Base-by-base conservation (phyloP, 64 coral and sea anemone species). In the Montipora efflorescens region DNA sequence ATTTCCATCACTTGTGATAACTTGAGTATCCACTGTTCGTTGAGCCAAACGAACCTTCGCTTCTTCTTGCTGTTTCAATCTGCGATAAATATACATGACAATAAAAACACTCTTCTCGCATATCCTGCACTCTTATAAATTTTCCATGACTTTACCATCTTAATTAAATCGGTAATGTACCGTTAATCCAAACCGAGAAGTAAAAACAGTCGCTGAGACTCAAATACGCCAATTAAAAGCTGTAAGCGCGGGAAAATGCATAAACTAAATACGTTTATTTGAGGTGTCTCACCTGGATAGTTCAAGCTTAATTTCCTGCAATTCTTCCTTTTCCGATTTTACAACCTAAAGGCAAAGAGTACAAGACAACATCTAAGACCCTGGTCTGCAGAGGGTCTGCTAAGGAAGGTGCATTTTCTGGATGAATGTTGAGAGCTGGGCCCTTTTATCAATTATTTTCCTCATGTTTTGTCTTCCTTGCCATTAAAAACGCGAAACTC, bases 271-370 rank as follows among this genome's bases (percentile, higher is more conserved):
- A 10, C 25, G 28, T 8, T 8, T 15, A 77, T 6, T 49, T 70
- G 36, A 23, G 19, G 19, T 25, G 45, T 12, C 84, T 74, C 15
- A 98, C 96, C 94, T 98, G 19, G 72, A 73, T 25, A 98, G 52
- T 48, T 98, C 94, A 76, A 90, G 91, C 46, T 98, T 98, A 57
- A 95, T 98, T 76, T 93, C 94, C 16, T 95, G 91, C n/a, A 98
- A 87, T 76, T 95, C 94, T 22, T 93, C 87, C 71, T 91, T 98
- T 84, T 98, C 94, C 4, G 96, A 87, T 76, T 95, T 98, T 3
- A 95, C 96, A 51, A 98, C 83, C 96, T 98, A 72, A 75, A 80
- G 45, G 79, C 23, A 47, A 81, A 84, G 25, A 75, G 14, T 14
- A 45, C 44, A n/a, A 76, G 9, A 74, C 43, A 88, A 20, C 23